phyloP scores from a whole-genome alignment of 2,113 vertebrate species.

The Labeo catla region DNA sequence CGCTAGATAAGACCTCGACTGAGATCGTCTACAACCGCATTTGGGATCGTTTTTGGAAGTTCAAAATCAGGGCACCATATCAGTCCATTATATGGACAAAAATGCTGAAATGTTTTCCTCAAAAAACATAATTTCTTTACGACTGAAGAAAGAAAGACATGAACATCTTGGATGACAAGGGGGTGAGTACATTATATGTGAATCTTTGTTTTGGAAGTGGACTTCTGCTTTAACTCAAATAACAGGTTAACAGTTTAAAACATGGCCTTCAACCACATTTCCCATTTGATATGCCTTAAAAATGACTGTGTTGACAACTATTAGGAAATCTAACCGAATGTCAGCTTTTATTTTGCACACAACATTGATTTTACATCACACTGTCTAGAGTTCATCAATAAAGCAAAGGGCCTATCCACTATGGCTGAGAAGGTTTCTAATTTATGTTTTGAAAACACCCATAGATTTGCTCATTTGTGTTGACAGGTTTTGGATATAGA shows the following conservation, averaged over 20 bases:
- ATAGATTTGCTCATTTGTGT: conserved; percentile 5
- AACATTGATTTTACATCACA: conserved; percentile 18
- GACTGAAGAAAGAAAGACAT: too few species aligned
- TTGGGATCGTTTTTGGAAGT: too few species aligned
- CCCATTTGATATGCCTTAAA: not conserved
- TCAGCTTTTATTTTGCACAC: not conserved
- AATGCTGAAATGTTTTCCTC: too few species aligned
- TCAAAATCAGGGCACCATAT: too few species aligned
- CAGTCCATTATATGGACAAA: too few species aligned
- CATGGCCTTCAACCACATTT: not conserved
- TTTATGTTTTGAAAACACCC: not conserved
- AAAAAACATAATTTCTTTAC: too few species aligned
- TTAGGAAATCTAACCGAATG: not conserved
- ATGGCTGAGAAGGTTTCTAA: not conserved
- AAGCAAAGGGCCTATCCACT: not conserved
- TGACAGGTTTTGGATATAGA: not conserved
- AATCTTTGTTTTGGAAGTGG: too few species aligned
- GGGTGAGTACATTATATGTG: too few species aligned
- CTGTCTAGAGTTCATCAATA: not conserved
- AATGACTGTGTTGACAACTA: not conserved
- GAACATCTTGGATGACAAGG: too few species aligned
- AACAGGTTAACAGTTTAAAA: not conserved
- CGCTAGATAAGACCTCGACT: too few species aligned
- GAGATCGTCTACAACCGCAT: too few species aligned
- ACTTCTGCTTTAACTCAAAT: not conserved